These are phyloP conservation scores for Lasioglossum oenotherae DNA, from an alignment of 2,888 invertebrate species.

Conservation along the genomic window DNA sequence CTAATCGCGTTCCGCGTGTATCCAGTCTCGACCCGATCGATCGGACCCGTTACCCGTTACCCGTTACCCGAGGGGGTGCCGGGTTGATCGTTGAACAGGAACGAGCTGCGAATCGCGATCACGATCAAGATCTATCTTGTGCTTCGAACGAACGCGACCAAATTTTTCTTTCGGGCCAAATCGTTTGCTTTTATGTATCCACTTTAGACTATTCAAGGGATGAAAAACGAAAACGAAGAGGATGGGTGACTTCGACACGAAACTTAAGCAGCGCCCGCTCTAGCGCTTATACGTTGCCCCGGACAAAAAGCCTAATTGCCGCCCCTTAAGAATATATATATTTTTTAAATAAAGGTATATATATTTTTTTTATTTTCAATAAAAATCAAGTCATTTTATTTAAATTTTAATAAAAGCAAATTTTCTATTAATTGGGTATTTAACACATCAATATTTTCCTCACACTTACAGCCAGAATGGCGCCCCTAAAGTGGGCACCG, in stretches of 20 bases:
- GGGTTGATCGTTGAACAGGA: background rate
- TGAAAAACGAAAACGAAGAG: background rate
- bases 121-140: background rate
- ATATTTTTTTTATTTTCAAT: too few relatives aligned
- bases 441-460: too few relatives aligned
- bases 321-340: too few relatives aligned
- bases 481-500: too few relatives aligned
- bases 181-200: background rate
- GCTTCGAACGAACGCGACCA: conserved; percentile 25
- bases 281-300: too few relatives aligned
- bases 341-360: too few relatives aligned
- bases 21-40: conserved; percentile 53
- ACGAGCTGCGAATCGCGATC: background rate
- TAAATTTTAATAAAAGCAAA: too few relatives aligned
- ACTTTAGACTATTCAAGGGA: background rate
- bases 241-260: conserved; percentile 34
- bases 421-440: too few relatives aligned
- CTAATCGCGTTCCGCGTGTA: conserved; percentile 61
- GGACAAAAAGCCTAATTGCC: too few relatives aligned
- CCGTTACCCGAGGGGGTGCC: background rate
- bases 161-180: conserved; percentile 28
- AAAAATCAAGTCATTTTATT: too few relatives aligned
- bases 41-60: conserved; percentile 29
- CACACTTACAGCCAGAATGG: too few relatives aligned
- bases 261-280: conserved; percentile 14